These are phyloP conservation scores for Myripristis jacobus DNA, from an alignment of 2,797 vertebrate species.

Conservation along the genomic window DNA sequence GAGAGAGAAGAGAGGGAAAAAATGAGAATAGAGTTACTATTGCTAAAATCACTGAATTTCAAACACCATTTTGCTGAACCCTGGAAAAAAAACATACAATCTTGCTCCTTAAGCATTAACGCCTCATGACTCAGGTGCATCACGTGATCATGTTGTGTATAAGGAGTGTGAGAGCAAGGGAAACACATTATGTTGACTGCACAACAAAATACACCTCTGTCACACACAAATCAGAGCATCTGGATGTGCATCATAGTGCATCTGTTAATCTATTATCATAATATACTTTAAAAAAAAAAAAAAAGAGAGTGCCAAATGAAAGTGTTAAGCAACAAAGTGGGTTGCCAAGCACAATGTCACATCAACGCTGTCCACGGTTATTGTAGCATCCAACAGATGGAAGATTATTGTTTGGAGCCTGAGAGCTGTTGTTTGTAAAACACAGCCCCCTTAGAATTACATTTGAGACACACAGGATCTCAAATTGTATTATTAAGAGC, in stretches of 20 bases:
- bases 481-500: slow-evolving; percentile 37
- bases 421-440: slow-evolving; percentile 57
- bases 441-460: slow-evolving; percentile 7
- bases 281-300: slow-evolving; percentile 7
- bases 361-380: slow-evolving; percentile 41
- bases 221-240: not conserved
- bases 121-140: not conserved
- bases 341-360: slow-evolving; percentile 53
- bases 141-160: not conserved
- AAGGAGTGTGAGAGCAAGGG: not conserved
- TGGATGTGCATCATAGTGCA: not conserved
- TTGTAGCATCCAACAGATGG: slow-evolving; percentile 68
- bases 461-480: slow-evolving; percentile 22
- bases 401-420: slow-evolving; percentile 32
- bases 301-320: slow-evolving; percentile 29
- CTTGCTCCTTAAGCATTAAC: not conserved
- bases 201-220: not conserved
- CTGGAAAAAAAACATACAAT: not conserved
- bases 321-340: slow-evolving; percentile 38
- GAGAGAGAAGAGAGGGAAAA: slow-evolving; percentile 35
- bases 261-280: slow-evolving; percentile 7
- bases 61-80: not conserved
- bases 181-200: not conserved
- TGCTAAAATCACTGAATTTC: not conserved
- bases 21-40: not conserved